Conservation (phyloP, 2,797 vertebrate genomes). For the Psittacula echo region DNA sequence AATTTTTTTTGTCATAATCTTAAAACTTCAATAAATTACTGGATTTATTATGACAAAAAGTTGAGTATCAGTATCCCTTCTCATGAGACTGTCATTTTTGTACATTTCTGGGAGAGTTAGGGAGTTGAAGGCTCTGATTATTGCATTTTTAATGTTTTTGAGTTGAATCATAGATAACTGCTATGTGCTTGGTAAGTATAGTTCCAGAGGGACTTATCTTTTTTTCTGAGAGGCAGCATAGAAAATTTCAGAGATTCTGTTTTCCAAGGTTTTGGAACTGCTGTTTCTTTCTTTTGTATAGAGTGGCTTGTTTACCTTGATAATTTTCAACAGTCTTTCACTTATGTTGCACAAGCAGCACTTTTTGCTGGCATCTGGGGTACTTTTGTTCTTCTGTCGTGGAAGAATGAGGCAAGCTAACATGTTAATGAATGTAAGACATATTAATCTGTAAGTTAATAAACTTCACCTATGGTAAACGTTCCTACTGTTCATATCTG, state of each 20-base stretch:
- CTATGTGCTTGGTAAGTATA: conserved; percentile 1
- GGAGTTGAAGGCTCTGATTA: not conserved
- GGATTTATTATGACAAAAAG: not conserved
- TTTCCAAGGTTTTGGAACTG: not conserved
- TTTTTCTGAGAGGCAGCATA: not conserved
- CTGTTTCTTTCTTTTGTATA: not conserved
- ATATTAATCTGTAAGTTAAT: not conserved
- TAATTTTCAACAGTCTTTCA: not conserved
- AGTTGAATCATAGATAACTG: not conserved
- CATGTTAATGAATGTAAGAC: not conserved
- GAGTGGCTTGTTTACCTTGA: not conserved
- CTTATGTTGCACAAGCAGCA: not conserved
- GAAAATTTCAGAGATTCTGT: not conserved
- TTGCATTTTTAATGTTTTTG: not conserved
- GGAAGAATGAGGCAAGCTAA: not conserved
- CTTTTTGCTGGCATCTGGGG: not conserved
- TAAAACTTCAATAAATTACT: not conserved
- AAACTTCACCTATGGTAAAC: not conserved
- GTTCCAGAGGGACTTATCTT: not conserved
- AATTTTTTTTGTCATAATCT: not conserved
- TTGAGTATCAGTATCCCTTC: not conserved
- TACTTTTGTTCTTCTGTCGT: not conserved
- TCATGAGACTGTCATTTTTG: not conserved
- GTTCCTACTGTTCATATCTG: not conserved
- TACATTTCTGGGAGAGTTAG: not conserved